These are phyloP conservation scores for Liodrosophila aerea DNA, from an alignment of 2,888 invertebrate genomes.

Conservation along the genomic window DNA sequence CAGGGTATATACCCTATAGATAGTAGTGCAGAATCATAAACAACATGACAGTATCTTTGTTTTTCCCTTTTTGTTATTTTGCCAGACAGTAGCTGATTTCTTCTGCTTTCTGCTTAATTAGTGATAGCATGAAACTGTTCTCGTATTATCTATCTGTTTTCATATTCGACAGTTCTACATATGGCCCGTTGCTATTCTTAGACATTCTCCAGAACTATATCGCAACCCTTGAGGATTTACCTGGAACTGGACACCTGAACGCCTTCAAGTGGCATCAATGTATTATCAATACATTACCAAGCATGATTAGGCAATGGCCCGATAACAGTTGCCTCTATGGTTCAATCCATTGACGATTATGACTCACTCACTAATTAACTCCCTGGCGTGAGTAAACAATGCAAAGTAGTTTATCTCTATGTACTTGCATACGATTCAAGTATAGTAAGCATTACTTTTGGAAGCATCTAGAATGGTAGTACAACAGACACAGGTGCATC, in stretches of 20 bases:
- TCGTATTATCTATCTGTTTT: constrained; percentile 1
- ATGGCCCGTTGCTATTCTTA: constrained; percentile 3
- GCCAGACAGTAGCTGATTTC: constrained; percentile 22
- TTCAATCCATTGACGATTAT: constrained; percentile 16
- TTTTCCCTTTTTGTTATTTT: too few species aligned
- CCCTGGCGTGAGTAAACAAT: constrained; percentile 10
- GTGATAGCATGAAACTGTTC: constrained; percentile 13
- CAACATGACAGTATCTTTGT: constrained; percentile 36
- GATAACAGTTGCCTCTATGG: constrained; percentile 21
- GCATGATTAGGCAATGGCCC: constrained; percentile 28
- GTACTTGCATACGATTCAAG: neutral
- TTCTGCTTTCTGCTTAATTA: constrained; percentile 22
- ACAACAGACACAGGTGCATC: too few species aligned
- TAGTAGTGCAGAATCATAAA: constrained; percentile 37
- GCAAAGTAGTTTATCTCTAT: constrained; percentile 2
- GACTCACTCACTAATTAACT: constrained; percentile 24
- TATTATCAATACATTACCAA: constrained; percentile 15
- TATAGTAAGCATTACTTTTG: too few species aligned
- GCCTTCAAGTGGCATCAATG: constrained; percentile 22
- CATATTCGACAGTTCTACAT: neutral
- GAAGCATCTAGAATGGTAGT: too few species aligned
- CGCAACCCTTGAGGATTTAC: constrained; percentile 36
- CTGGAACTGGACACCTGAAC: constrained; percentile 32
- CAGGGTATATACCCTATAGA: constrained; percentile 13
- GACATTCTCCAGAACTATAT: constrained; percentile 33